phyloP scores from a whole-genome alignment of 1,140 invertebrate species.

The Philotrypesis tridentata region DNA sequence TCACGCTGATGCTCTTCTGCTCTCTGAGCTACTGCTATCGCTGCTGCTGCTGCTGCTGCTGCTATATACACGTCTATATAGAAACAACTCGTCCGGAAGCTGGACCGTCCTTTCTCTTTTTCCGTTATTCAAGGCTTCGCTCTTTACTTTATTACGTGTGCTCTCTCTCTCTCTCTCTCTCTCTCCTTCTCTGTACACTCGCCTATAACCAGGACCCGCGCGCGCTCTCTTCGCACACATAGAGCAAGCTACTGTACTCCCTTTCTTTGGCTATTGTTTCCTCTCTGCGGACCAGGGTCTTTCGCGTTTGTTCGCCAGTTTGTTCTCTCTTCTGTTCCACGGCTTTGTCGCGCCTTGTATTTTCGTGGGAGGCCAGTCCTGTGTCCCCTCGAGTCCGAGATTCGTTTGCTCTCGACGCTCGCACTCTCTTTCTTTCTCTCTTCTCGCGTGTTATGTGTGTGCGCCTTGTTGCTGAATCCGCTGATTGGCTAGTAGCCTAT shows the following conservation, averaged over 20 bases:
- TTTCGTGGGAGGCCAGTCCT: background rate
- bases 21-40: too few relatives aligned
- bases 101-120: constrained; percentile 4
- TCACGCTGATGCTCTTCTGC: background rate
- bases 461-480: too few relatives aligned
- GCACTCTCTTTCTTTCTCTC: background rate
- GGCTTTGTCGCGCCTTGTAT: background rate
- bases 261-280: constrained; percentile 22
- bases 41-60: too few relatives aligned
- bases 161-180: constrained; percentile 8
- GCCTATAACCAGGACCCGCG: background rate
- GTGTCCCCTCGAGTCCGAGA: background rate
- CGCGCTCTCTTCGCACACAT: background rate
- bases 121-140: constrained; percentile 23
- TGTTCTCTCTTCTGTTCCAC: background rate
- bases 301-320: background rate
- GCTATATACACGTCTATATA: background rate
- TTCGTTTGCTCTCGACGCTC: background rate
- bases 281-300: background rate
- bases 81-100: background rate
- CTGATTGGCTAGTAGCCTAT: too few relatives aligned
- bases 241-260: background rate
- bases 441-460: too few relatives aligned
- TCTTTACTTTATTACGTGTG: constrained; percentile 14
- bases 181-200: background rate